phyloP scores from a whole-genome alignment of 1,140 invertebrate species.

The Heliconius congener region DNA sequence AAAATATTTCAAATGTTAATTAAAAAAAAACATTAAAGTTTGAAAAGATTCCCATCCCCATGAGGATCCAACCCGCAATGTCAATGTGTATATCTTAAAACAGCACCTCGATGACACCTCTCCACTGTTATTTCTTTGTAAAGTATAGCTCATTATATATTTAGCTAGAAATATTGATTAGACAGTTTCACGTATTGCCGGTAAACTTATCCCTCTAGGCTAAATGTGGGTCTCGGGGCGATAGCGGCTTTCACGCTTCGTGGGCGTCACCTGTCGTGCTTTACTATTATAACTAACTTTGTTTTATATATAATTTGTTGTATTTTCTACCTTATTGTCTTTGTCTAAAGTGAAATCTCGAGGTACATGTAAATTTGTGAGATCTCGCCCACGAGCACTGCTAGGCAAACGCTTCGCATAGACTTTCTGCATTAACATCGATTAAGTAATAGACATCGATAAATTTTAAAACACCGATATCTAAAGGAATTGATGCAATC shows the following conservation, averaged over 20 bases:
- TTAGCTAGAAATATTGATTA: slow-evolving; percentile 8
- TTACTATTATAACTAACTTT: slow-evolving; percentile 30
- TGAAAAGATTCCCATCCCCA: no score
- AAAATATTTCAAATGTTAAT: no score
- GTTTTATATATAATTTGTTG: neutral
- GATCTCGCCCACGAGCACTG: slow-evolving; percentile 34
- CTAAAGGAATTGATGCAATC: neutral
- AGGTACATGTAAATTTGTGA: neutral
- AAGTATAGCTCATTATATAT: neutral
- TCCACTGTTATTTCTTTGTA: neutral
- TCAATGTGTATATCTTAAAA: neutral
- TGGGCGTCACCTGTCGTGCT: slow-evolving; percentile 47
- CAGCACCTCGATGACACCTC: no score
- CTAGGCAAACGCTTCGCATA: slow-evolving; percentile 18
- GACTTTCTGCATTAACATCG: slow-evolving; percentile 33
- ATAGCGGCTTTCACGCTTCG: slow-evolving; percentile 44
- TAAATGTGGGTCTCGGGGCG: slow-evolving; percentile 29
- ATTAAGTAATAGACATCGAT: slow-evolving; percentile 9
- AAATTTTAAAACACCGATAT: slow-evolving; percentile 10
- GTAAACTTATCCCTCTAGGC: slow-evolving; percentile 8
- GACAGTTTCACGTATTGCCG: slow-evolving; percentile 2
- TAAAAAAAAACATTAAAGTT: no score
- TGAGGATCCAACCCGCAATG: neutral
- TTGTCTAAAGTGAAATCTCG: slow-evolving; percentile 2
- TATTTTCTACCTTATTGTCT: slow-evolving; percentile 19